Conservation (phyloP, 2,888 invertebrate species). For the Anticlea derivata region DNA sequence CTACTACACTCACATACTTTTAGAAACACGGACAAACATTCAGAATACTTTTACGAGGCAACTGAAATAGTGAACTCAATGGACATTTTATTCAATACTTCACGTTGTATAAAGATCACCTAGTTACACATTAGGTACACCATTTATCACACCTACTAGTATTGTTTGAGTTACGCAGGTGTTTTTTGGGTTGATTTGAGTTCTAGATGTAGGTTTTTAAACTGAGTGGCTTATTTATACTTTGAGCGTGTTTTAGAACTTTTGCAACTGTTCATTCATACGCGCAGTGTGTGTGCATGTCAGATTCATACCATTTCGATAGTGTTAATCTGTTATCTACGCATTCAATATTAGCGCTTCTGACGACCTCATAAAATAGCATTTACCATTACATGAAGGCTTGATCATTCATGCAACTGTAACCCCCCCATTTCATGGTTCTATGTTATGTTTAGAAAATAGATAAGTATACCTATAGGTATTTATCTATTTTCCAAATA, state of each 20-base stretch:
- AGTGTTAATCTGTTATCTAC: conserved; percentile 30
- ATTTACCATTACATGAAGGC: conserved; percentile 10
- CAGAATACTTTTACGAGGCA: too few relatives aligned
- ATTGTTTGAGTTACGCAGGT: conserved; percentile 12
- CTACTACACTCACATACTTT: too few relatives aligned
- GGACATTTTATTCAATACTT: too few relatives aligned
- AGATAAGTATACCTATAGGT: too few relatives aligned
- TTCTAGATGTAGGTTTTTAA: conserved; percentile 22
- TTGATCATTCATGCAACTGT: conserved; percentile 11
- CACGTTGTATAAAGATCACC: too few relatives aligned
- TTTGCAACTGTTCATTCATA: conserved; percentile 1
- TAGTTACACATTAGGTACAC: conserved; percentile 9
- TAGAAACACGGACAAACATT: too few relatives aligned
- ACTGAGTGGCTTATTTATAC: conserved; percentile 28
- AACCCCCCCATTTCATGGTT: conserved; percentile 1
- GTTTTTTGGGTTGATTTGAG: conserved; percentile 20
- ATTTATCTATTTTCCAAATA: too few relatives aligned
- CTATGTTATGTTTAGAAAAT: not conserved
- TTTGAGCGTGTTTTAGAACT: conserved; percentile 22
- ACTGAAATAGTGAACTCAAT: too few relatives aligned
- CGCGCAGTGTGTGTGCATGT: conserved; percentile 48
- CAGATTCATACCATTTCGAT: conserved; percentile 37
- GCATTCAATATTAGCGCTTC: conserved; percentile 13
- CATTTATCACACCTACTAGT: conserved; percentile 7
- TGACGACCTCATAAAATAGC: conserved; percentile 3